These are phyloP conservation scores for Ptychoptera albimana DNA, from an alignment of 2,888 invertebrate genomes.

Conservation along the genomic window DNA sequence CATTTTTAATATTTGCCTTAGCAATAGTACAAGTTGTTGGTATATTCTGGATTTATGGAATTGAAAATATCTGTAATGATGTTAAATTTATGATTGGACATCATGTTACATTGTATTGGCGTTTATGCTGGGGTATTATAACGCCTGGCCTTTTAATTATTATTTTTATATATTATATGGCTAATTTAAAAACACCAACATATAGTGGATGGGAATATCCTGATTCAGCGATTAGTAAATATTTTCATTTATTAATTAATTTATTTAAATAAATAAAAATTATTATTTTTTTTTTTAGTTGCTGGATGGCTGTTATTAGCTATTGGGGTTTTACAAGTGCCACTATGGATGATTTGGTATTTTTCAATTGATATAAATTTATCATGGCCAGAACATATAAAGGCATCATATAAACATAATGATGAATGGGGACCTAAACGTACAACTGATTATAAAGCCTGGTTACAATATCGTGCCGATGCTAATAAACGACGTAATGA, in stretches of 20 bases:
- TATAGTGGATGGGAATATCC: conserved; percentile 45
- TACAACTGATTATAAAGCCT: conserved; percentile 34
- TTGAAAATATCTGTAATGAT: conserved; percentile 48
- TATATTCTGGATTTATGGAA: conserved; percentile 42
- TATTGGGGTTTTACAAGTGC: conserved; percentile 34
- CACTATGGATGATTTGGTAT: conserved; percentile 31
- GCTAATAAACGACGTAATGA: conserved; percentile 28
- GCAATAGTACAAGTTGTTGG: conserved; percentile 39
- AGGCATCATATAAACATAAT: conserved; percentile 35
- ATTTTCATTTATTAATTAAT: neutral
- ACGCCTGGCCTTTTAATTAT: conserved; percentile 50
- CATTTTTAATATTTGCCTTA: conserved; percentile 40
- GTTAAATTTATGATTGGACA: conserved; percentile 61
- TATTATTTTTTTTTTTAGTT: conserved; percentile 20
- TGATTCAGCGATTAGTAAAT: conserved; percentile 37
- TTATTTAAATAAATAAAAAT: neutral
- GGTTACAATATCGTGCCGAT: conserved; percentile 39
- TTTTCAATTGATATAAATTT: conserved; percentile 13
- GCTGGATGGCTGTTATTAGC: conserved; percentile 37
- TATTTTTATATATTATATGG: conserved; percentile 54
- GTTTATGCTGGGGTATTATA: conserved; percentile 56
- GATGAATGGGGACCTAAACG: conserved; percentile 48
- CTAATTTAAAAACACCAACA: conserved; percentile 37
- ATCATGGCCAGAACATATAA: conserved; percentile 19
- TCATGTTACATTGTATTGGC: conserved; percentile 53